phyloP scores from a whole-genome alignment of 1,140 invertebrate species.

The Plutomurus gul region DNA sequence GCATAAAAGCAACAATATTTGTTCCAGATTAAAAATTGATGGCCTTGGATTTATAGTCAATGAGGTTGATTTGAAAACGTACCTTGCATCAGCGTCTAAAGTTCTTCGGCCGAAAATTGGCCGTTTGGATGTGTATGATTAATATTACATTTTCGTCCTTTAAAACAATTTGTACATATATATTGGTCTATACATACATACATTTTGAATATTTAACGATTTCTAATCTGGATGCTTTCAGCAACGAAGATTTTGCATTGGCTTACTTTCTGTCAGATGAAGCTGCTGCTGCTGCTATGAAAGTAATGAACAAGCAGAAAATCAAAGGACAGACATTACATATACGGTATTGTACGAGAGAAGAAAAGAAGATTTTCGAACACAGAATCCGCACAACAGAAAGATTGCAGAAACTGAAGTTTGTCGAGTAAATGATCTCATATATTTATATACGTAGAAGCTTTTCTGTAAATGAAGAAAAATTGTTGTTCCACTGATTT shows the following conservation, averaged over 20 bases:
- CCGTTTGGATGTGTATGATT: background rate
- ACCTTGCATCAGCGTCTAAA: background rate
- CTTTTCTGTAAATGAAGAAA: too few relatives aligned
- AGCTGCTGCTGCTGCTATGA: constrained; percentile 13
- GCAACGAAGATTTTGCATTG: background rate
- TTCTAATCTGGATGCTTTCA: background rate
- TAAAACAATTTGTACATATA: background rate
- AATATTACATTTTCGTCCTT: too few relatives aligned
- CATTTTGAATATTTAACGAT: background rate
- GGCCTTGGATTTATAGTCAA: background rate
- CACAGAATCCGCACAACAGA: too few relatives aligned
- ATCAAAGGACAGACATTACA: background rate
- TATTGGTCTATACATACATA: background rate
- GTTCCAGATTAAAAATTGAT: constrained; percentile 1
- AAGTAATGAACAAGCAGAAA: constrained; percentile 1
- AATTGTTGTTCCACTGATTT: too few relatives aligned
- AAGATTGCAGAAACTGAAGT: too few relatives aligned
- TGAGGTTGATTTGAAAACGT: constrained; percentile 5
- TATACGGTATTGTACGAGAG: background rate
- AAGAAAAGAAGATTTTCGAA: background rate
- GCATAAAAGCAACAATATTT: background rate
- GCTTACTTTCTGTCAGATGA: constrained; percentile 28
- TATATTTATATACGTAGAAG: too few relatives aligned
- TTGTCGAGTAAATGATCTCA: too few relatives aligned
- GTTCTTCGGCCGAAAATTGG: background rate